Base-by-base conservation (phyloP, 2,113 vertebrate genomes). In the Oncorhynchus kisutch region DNA sequence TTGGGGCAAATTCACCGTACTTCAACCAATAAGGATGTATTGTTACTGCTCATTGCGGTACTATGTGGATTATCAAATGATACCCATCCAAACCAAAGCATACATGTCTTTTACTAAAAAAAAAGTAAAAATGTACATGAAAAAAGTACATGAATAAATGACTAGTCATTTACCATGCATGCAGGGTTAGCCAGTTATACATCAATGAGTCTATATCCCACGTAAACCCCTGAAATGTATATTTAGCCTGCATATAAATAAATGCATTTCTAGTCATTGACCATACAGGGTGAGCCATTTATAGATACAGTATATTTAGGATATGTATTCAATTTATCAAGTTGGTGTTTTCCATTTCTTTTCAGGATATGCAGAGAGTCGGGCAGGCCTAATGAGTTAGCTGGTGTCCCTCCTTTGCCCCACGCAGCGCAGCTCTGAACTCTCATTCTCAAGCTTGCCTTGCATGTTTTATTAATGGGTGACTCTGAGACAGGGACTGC, bases 381-480 rank as follows among this genome's bases (percentile, higher is more conserved):
- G 6, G 67, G 8, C 20, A 22, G 59, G 14, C 16, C 67, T 68
- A 34, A 68, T 18, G 29, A 68, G 67, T 34, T 29, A 13, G 27
- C 66, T 68, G 20, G 13, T 54, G 20, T 75, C 39, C 65, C 73
- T 68, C 73, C 9, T 7, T n/a, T 57, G 31, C 67, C 13, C 11
- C 48, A 20, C 11, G 45, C 65, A 54, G 51, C 0, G 13, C 48
- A 67, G 27, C 29, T 64, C 67, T 76, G 59, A 57, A 64, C 27
- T 27, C 64, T 74, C 29, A 74, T 39, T 25, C 4, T 67, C 68
- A 73, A 82, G 71, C 71, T 62, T 73, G 70, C 66, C 49, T 67
- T 64, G 14, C 67, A 79, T 86, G 73, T 80, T 82, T 84, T 74
- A 82, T 84, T 80, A 67, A 80, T 5, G 72, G 20, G 22, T 39